phyloP scores from a whole-genome alignment of 53 echinoderm and acorn worm genomes.

The Arbacia lixula region DNA sequence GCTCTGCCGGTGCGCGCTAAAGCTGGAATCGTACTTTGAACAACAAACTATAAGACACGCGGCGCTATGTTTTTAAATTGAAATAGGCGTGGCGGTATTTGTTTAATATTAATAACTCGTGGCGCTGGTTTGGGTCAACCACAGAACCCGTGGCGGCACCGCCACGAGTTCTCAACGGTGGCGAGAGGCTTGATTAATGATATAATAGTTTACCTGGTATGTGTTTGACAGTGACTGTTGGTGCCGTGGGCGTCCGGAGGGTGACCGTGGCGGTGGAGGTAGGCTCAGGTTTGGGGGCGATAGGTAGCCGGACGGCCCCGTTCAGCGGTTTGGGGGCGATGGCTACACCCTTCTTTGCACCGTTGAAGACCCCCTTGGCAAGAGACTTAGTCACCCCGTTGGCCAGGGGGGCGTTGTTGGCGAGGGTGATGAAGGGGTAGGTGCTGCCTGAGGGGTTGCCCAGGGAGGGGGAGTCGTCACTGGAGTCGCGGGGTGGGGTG shows the following conservation, averaged over 20 bases:
- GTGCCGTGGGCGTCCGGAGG: conserved; percentile 28
- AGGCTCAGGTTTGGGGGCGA: conserved; percentile 78
- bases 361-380: conserved; percentile 45
- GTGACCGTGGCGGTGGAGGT: neutral
- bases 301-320: conserved; percentile 61
- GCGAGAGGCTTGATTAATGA: too few relatives aligned
- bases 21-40: too few relatives aligned
- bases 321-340: conserved; percentile 63
- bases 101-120: too few relatives aligned
- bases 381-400: conserved; percentile 51
- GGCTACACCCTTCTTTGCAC: conserved; percentile 57
- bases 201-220: conserved; percentile 83
- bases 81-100: too few relatives aligned
- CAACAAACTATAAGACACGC: too few relatives aligned
- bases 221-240: conserved; percentile 66
- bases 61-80: too few relatives aligned
- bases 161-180: too few relatives aligned
- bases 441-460: neutral
- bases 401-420: conserved; percentile 47
- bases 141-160: too few relatives aligned
- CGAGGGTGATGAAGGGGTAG: conserved; percentile 18
- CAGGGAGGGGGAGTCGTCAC: conserved; percentile 35
- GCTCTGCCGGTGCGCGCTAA: too few relatives aligned
- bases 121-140: too few relatives aligned
- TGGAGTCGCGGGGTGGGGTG: conserved; percentile 81